phyloP scores from a whole-genome alignment of 2,797 vertebrate genomes.

The Syndactyla subalaris region DNA sequence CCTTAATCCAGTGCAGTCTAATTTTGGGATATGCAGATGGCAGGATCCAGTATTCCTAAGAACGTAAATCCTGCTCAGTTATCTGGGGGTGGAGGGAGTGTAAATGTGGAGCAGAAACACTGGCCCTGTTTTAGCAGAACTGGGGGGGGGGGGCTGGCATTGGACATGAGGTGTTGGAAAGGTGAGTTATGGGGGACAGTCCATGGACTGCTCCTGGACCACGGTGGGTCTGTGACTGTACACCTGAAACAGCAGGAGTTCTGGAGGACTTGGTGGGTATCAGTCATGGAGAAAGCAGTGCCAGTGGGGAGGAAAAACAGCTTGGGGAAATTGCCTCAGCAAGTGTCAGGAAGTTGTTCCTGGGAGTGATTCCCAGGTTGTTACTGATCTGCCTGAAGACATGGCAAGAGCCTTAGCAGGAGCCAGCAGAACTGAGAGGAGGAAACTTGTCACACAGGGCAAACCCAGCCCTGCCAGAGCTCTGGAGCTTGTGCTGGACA shows the following conservation, averaged over 20 bases:
- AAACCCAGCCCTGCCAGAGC: neutral
- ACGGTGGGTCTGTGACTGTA: fast-evolving
- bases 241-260: neutral
- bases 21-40: neutral
- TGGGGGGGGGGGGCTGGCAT: neutral
- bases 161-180: neutral
- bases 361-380: neutral
- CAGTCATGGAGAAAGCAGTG: neutral
- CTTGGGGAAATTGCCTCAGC: neutral
- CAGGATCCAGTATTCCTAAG: neutral
- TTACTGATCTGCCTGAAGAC: neutral
- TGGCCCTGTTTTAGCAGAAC: no score
- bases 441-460: neutral
- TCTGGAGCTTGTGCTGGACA: neutral
- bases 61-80: neutral
- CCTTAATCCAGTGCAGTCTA: neutral
- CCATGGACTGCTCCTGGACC: no score
- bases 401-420: neutral
- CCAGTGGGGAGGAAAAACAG: neutral
- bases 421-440: neutral
- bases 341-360: neutral
- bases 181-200: neutral
- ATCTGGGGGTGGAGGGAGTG: neutral
- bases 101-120: neutral
- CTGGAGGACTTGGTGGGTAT: neutral